phyloP scores from a whole-genome alignment of 2,888 invertebrate genomes.

The Watsonalla cultraria region DNA sequence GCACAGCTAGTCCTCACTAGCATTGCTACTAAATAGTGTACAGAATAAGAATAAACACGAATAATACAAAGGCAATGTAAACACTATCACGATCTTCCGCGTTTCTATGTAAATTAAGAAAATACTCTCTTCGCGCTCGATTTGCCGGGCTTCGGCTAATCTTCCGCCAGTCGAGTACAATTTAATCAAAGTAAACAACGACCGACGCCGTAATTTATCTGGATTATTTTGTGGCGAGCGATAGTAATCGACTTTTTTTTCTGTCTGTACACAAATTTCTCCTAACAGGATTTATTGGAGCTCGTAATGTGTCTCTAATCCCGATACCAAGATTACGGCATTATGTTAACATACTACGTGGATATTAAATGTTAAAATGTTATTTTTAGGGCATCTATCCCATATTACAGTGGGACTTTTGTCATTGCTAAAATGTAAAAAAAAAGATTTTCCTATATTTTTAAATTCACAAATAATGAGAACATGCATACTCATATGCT shows the following conservation, averaged over 20 bases:
- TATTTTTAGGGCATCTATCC: neutral
- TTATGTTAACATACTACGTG: slow-evolving; percentile 5
- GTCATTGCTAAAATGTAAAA: no score
- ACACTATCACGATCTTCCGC: slow-evolving; percentile 58
- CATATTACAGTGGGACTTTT: no score
- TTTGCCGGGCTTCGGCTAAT: slow-evolving; percentile 75
- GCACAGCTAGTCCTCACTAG: neutral
- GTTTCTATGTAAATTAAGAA: slow-evolving; percentile 73
- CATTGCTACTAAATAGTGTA: neutral
- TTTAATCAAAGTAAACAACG: slow-evolving; percentile 79
- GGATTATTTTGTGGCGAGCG: slow-evolving; percentile 74
- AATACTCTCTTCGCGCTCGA: slow-evolving; percentile 69
- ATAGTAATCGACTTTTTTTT: slow-evolving; percentile 74
- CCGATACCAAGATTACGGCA: slow-evolving; percentile 56
- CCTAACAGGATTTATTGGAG: slow-evolving; percentile 20
- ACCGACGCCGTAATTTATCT: slow-evolving; percentile 72
- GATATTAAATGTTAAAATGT: neutral
- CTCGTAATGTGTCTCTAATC: slow-evolving; percentile 54
- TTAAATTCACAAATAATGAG: no score
- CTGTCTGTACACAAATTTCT: slow-evolving; percentile 42
- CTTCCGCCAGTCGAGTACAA: slow-evolving; percentile 75
- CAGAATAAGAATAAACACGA: slow-evolving; percentile 11
- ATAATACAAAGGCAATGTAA: slow-evolving; percentile 45
- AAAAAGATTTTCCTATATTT: no score
- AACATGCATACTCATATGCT: no score